Conservation (phyloP, 2,888 invertebrate species). For the Chloroclysta siterata region DNA sequence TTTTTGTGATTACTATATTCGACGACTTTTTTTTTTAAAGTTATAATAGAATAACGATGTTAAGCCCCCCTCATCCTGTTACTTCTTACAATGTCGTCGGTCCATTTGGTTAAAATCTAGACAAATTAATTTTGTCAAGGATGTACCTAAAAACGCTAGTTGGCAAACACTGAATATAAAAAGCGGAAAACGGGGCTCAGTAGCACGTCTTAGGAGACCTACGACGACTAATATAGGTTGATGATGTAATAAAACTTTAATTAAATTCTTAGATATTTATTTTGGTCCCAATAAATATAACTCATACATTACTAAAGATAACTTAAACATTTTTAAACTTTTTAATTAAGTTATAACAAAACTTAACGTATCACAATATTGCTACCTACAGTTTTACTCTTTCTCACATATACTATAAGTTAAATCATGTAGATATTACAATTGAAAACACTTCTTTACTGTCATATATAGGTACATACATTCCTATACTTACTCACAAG, state of each 20-base stretch:
- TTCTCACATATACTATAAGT: not conserved
- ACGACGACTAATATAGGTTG: not conserved
- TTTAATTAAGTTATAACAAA: slow-evolving; percentile 18
- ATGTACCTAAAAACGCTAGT: too few species aligned
- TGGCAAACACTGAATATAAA: too few species aligned
- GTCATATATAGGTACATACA: not conserved
- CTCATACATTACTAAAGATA: slow-evolving; percentile 28
- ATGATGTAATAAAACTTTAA: not conserved
- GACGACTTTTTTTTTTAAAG: too few species aligned
- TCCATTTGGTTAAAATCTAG: too few species aligned
- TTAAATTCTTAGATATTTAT: slow-evolving; percentile 55
- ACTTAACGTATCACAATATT: slow-evolving; percentile 43
- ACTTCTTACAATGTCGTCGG: too few species aligned
- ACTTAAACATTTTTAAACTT: slow-evolving; percentile 41
- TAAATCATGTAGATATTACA: not conserved
- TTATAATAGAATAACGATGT: too few species aligned
- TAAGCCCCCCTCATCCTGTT: too few species aligned
- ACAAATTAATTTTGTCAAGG: too few species aligned
- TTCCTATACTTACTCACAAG: not conserved
- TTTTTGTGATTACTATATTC: too few species aligned
- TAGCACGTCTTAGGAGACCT: too few species aligned
- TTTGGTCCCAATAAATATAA: slow-evolving; percentile 68
- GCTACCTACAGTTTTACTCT: not conserved
- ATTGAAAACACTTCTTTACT: not conserved
- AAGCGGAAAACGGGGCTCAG: too few species aligned